Evolutionary conservation across 1,140 invertebrate species (phyloP).

Genomic region (Drosophila teissieri): DNA sequence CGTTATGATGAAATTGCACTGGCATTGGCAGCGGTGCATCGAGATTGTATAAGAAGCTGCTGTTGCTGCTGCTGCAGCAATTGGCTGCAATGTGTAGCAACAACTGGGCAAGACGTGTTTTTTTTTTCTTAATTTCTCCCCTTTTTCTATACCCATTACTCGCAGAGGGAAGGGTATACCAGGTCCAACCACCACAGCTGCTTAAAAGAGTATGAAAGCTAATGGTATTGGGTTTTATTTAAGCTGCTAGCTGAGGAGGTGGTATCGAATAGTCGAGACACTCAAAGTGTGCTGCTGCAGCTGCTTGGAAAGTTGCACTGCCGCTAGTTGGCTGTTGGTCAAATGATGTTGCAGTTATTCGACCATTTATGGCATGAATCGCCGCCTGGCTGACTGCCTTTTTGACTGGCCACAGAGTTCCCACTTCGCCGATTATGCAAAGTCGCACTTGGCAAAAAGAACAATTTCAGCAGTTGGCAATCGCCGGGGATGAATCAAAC

Average conservation of each 20-base stretch:
- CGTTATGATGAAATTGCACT: conserved; percentile 60
- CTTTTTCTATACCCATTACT: too few species aligned
- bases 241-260: too few species aligned
- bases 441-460: conserved; percentile 6
- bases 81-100: conserved; percentile 46
- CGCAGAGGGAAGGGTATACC: too few species aligned
- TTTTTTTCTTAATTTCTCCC: neutral
- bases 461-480: conserved; percentile 4
- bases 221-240: too few species aligned
- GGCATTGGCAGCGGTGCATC: conserved; percentile 19
- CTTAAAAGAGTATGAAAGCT: too few species aligned
- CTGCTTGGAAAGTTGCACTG: conserved; percentile 67
- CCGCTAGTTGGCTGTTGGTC: conserved; percentile 58
- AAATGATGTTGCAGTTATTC: conserved; percentile 78
- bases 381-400: conserved; percentile 28
- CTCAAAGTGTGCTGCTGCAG: conserved; percentile 3
- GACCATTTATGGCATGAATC: conserved; percentile 74
- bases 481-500: conserved; percentile 32
- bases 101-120: conserved; percentile 35
- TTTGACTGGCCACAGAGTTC: neutral
- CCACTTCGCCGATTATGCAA: conserved; percentile 4
- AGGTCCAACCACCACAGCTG: too few species aligned
- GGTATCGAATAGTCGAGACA: too few species aligned
- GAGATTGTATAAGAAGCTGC: conserved; percentile 51
- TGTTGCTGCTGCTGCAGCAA: conserved; percentile 14